phyloP scores from a whole-genome alignment of 2,113 vertebrate genomes.

The Sylvilagus bachmani region DNA sequence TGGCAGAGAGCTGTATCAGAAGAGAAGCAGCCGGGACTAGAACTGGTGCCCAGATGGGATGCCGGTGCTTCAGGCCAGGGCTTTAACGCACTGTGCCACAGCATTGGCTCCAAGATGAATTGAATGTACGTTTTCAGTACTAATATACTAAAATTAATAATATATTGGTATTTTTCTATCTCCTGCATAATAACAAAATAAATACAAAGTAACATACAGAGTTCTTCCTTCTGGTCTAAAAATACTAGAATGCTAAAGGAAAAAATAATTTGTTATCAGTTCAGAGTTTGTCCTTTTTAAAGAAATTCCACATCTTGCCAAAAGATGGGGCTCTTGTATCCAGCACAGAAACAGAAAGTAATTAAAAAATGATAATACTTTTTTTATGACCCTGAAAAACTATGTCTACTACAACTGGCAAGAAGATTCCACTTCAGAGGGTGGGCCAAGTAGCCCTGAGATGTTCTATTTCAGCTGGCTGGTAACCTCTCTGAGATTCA shows the following conservation, averaged over 20 bases:
- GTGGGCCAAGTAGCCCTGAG: background rate
- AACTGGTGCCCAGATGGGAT: too few relatives aligned
- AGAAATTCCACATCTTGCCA: constrained; percentile 31
- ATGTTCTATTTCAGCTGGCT: background rate
- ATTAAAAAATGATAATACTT: background rate
- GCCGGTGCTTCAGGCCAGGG: too few relatives aligned
- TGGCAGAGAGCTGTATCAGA: too few relatives aligned
- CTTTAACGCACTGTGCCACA: too few relatives aligned
- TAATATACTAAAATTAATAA: constrained; percentile 51
- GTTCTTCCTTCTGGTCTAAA: background rate
- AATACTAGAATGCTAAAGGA: background rate
- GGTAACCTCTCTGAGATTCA: background rate
- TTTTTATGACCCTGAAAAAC: background rate
- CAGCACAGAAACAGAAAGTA: constrained; percentile 18
- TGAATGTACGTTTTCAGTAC: background rate
- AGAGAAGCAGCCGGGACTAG: too few relatives aligned
- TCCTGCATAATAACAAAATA: constrained; percentile 47
- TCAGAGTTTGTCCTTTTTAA: background rate
- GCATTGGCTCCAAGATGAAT: background rate
- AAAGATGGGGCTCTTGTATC: constrained; percentile 51
- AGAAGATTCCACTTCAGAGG: background rate
- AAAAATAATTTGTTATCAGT: background rate
- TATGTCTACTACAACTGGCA: background rate
- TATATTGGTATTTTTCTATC: background rate
- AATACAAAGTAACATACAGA: background rate